Percentiles rank a stretch among this genome's conserved stretches.
Evolutionary conservation across 2,888 invertebrate genomes (phyloP).

Genomic region (Phrixothrix hirtus): DNA sequence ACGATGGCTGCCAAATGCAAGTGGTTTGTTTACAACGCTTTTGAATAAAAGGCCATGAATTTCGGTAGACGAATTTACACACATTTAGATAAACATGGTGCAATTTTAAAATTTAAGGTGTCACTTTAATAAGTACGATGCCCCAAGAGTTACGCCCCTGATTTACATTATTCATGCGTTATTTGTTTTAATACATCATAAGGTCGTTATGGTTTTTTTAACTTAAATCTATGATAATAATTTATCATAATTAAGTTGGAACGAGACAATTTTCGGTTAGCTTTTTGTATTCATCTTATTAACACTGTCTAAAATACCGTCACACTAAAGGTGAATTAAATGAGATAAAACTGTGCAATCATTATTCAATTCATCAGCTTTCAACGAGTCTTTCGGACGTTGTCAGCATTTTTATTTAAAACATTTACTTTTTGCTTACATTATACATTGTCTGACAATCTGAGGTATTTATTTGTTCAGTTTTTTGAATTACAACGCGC

Average conservation of each 20-base stretch:
- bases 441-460: background rate
- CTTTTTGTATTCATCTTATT: background rate
- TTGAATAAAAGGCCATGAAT: slow-evolving; percentile 6
- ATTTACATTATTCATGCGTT: no score
- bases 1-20: slow-evolving; percentile 44
- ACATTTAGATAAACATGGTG: background rate
- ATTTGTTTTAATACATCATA: no score
- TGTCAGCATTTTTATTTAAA: slow-evolving; percentile 20
- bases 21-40: slow-evolving; percentile 31
- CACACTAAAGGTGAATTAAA: slow-evolving; percentile 21
- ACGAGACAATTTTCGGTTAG: background rate
- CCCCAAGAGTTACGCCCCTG: no score
- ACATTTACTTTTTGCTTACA: slow-evolving; percentile 9
- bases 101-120: background rate
- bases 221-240: background rate
- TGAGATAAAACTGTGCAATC: slow-evolving; percentile 19
- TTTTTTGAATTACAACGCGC: background rate
- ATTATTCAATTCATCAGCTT: slow-evolving; percentile 26
- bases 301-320: slow-evolving; percentile 6
- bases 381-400: slow-evolving; percentile 18
- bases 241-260: background rate
- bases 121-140: background rate
- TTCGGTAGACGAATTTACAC: background rate
- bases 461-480: background rate
- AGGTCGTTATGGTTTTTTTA: no score